A percentile compares a stretch with the other conserved stretches of the same genome.
phyloP scores from a whole-genome alignment of 2,797 vertebrate species.

The Lemur catta region DNA sequence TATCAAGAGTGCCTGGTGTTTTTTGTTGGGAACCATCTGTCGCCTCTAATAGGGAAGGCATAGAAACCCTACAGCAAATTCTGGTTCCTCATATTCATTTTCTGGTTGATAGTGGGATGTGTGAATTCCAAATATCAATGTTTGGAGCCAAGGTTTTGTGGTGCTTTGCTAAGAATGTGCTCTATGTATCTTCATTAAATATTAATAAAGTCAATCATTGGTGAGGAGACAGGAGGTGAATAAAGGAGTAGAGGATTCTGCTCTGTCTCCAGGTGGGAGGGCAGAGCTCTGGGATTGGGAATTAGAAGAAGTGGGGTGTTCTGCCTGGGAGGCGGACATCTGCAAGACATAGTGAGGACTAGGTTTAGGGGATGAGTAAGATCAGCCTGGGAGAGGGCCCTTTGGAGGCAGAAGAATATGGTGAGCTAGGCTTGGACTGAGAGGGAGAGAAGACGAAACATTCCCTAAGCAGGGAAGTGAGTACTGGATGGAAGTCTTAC shows the following conservation, averaged over 20 bases:
- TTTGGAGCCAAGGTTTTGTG: not conserved
- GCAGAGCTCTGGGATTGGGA: not conserved
- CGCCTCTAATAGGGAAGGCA: not conserved
- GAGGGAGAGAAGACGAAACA: not conserved
- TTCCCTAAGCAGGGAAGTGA: not conserved
- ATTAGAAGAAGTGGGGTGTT: not conserved
- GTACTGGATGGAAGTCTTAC: not conserved
- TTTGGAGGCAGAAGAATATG: not conserved
- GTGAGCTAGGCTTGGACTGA: not conserved
- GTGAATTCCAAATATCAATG: not conserved
- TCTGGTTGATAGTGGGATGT: not conserved
- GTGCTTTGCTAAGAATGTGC: conserved; percentile 5
- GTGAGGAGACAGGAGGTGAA: not conserved
- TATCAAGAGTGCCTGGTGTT: not conserved
- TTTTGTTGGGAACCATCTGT: conserved; percentile 28
- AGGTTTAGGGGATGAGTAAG: not conserved
- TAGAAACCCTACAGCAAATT: not conserved
- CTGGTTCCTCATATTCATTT: conserved; percentile 5
- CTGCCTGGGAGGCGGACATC: not conserved
- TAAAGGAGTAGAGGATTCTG: not conserved
- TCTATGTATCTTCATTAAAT: not conserved
- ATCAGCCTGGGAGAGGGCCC: not conserved
- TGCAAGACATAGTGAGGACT: not conserved
- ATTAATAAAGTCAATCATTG: not conserved
- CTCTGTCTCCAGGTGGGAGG: not conserved